Evolutionary conservation across 1,140 invertebrate species (phyloP), one percentile per base, ranked within the genome.

Genomic region (Monomorium pharaonis): DNA sequence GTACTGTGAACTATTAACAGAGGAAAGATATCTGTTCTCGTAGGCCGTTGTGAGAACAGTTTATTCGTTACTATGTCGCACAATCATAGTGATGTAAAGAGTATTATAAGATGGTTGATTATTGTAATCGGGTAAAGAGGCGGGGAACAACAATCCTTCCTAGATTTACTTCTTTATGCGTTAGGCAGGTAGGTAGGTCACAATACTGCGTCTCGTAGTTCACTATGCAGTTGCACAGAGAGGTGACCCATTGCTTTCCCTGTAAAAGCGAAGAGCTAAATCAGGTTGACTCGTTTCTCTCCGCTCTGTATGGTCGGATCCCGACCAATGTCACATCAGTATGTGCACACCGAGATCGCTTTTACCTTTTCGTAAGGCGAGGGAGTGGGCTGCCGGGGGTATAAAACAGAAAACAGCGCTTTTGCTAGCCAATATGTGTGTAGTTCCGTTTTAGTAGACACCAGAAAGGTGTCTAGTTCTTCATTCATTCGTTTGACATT

Each of bases 381-480:
- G 92, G 76, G 92, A 94, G 93, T 83, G 93, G 94, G 90, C 89
- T 89, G 69, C 86, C 84, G 81, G 88, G 89, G 89, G 89, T 94
- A 94, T 94, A 94, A 94, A 94, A 94, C 89, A 75, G 91, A 92
- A 92, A 91, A 88, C 62, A 89, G 83, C 84, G 87, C 85, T 90
- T 86, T 88, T 74, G 10, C 81, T 24, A 74, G 63, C 65, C 88
- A 90, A 86, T 90, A 88, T 86, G 56, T 85, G 81, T 88, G 76
- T 77, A 69, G 89, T 90, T 85, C 24, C 56, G 67, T 86, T 87
- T 90, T 85, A 30, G 54, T 58, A 33, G 58, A 58, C 76, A 67
- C 21, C 44, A 54, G 24, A 78, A 72, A 72, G 42, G 63, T 67
- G 21, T 60, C 24, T 18, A 21, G 49, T 37, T 84, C 60, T 69